A percentile compares a stretch with the other conserved stretches of the same genome.
phyloP scores from a whole-genome alignment of 2,113 vertebrate genomes.

The Numida meleagris region DNA sequence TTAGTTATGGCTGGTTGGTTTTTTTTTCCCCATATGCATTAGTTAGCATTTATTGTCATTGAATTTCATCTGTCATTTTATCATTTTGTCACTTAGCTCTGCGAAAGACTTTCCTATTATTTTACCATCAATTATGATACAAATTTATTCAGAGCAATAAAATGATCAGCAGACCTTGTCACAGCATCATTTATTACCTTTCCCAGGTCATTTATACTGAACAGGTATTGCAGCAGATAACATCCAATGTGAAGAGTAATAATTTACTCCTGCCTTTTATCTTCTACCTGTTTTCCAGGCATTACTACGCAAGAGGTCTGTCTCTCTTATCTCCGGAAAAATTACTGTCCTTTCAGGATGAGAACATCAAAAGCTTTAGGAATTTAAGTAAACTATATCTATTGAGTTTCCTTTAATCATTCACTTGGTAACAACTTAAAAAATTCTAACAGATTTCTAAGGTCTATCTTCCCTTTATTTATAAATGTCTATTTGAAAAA shows the following conservation, averaged over 20 bases:
- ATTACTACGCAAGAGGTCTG: not conserved
- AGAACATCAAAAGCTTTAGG: not conserved
- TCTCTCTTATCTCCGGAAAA: not conserved
- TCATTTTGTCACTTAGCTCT: not conserved
- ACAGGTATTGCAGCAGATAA: not conserved
- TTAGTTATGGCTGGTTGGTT: not conserved
- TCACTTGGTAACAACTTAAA: not conserved
- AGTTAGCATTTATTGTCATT: constrained; percentile 38
- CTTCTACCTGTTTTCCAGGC: not conserved
- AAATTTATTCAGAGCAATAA: not conserved
- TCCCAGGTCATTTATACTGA: not conserved
- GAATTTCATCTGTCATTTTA: not conserved
- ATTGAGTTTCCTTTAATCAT: not conserved
- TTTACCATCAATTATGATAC: not conserved
- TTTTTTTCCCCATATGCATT: not conserved
- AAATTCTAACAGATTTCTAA: not conserved
- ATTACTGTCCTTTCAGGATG: not conserved
- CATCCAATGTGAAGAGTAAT: not conserved
- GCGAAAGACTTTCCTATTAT: not conserved
- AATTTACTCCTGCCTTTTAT: not conserved
- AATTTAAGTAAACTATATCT: not conserved
- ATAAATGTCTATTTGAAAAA: not conserved
- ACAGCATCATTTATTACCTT: not conserved
- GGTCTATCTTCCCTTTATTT: not conserved
- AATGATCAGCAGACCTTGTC: not conserved